phyloP scores from a whole-genome alignment of 2,113 vertebrate genomes.

The Corynorhinus townsendii region DNA sequence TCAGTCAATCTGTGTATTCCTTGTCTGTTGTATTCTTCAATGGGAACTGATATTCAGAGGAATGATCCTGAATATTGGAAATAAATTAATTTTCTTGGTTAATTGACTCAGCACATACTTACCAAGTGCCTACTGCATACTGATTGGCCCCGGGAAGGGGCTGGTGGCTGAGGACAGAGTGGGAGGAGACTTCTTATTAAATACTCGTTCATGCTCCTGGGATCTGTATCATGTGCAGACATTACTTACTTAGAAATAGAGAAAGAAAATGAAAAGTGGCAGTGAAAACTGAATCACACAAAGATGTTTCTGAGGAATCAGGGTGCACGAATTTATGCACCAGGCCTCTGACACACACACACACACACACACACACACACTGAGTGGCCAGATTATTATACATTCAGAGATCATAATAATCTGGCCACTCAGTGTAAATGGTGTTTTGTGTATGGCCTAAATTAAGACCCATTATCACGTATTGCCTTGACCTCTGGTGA shows the following conservation, averaged over 20 bases:
- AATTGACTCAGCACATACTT: not conserved
- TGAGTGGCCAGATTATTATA: no score
- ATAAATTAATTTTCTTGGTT: not conserved
- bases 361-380: no score
- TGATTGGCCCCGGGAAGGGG: rapidly evolving
- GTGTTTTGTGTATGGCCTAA: not conserved
- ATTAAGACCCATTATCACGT: not conserved
- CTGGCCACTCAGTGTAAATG: not conserved
- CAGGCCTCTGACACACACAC: no score
- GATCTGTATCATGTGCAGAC: not conserved
- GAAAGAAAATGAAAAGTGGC: not conserved
- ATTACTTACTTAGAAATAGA: not conserved
- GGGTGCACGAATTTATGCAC: no score
- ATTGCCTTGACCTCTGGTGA: not conserved
- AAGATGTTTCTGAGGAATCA: no score
- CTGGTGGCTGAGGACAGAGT: not conserved
- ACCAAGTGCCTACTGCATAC: rapidly evolving
- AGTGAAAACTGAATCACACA: no score
- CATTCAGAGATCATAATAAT: no score
- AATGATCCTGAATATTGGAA: not conserved
- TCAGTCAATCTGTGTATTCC: not conserved
- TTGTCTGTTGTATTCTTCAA: rapidly evolving
- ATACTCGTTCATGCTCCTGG: not conserved
- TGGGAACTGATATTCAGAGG: not conserved
- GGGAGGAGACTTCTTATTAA: not conserved